These are phyloP conservation scores for Eriosoma lanigerum DNA, from an alignment of 1,140 invertebrate species.

Conservation along the genomic window DNA sequence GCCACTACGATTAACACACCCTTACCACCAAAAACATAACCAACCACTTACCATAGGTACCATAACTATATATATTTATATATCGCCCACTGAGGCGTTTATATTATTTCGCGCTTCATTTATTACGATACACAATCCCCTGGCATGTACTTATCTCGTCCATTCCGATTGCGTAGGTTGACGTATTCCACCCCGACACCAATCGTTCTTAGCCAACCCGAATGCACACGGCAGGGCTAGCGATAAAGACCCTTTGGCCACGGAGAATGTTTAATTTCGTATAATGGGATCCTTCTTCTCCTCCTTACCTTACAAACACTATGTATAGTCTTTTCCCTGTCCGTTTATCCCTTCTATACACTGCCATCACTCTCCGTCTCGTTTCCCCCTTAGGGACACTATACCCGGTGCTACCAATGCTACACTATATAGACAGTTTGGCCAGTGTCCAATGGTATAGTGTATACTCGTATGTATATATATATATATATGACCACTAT, in stretches of 20 bases:
- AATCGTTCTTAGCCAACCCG: background rate
- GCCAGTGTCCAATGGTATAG: slow-evolving; percentile 8
- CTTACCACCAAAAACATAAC: background rate
- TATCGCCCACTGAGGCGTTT: slow-evolving; percentile 26
- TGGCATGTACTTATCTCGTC: slow-evolving; percentile 49
- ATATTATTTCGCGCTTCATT: slow-evolving; percentile 50
- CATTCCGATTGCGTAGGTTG: slow-evolving; percentile 47
- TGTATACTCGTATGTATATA: slow-evolving; percentile 1
- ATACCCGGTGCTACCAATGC: background rate
- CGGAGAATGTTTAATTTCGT: slow-evolving; percentile 50
- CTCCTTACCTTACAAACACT: background rate
- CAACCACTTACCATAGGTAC: background rate
- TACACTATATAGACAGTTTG: background rate
- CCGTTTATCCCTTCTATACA: background rate
- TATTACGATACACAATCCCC: slow-evolving; percentile 48
- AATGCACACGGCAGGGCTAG: background rate
- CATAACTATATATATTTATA: background rate
- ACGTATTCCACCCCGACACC: slow-evolving; percentile 34
- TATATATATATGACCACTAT: background rate
- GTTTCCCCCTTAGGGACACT: slow-evolving; percentile 46
- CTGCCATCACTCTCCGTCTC: background rate
- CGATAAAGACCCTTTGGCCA: slow-evolving; percentile 49
- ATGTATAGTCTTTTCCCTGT: background rate
- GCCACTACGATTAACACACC: background rate
- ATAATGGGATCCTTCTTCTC: slow-evolving; percentile 30